Evolutionary conservation across 1,140 invertebrate genomes (phyloP).

Genomic region (Drosophila asahinai): DNA sequence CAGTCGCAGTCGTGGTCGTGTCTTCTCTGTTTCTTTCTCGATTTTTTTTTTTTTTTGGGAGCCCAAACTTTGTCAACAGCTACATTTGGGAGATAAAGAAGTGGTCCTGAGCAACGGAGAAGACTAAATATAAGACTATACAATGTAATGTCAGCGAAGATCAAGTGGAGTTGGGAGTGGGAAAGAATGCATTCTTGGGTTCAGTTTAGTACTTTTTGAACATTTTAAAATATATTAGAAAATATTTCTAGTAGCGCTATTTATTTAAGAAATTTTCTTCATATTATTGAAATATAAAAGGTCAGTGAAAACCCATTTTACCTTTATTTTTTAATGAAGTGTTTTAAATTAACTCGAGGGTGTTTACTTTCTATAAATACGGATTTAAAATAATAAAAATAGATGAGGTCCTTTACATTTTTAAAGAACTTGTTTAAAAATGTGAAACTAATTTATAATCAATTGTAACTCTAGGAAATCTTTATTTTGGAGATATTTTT

Average conservation of each 20-base stretch:
- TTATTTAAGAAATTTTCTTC: too few relatives aligned
- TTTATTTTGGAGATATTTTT: neutral
- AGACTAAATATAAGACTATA: neutral
- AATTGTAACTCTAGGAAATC: neutral
- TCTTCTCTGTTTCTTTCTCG: conserved; percentile 8
- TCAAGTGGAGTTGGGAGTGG: neutral
- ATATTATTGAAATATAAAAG: too few relatives aligned
- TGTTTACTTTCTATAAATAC: too few relatives aligned
- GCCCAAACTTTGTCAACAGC: conserved; percentile 31
- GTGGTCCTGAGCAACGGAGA: neutral
- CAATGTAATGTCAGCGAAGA: neutral
- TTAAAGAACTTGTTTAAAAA: too few relatives aligned
- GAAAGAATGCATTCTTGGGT: neutral
- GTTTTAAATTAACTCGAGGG: too few relatives aligned
- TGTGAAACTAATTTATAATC: neutral
- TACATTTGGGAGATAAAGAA: conserved; percentile 23
- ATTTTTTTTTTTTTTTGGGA: conserved; percentile 10
- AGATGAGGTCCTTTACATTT: too few relatives aligned
- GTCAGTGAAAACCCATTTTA: too few relatives aligned
- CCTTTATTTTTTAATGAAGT: too few relatives aligned
- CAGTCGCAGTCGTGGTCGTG: conserved; percentile 41
- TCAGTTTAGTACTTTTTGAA: neutral
- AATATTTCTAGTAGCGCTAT: too few relatives aligned
- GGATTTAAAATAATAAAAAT: too few relatives aligned
- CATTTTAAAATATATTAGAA: too few relatives aligned